Evolutionary conservation across 2,888 invertebrate genomes (phyloP), one percentile per base, ranked within the genome.

Genomic region (Schizotus pectinicornis): DNA sequence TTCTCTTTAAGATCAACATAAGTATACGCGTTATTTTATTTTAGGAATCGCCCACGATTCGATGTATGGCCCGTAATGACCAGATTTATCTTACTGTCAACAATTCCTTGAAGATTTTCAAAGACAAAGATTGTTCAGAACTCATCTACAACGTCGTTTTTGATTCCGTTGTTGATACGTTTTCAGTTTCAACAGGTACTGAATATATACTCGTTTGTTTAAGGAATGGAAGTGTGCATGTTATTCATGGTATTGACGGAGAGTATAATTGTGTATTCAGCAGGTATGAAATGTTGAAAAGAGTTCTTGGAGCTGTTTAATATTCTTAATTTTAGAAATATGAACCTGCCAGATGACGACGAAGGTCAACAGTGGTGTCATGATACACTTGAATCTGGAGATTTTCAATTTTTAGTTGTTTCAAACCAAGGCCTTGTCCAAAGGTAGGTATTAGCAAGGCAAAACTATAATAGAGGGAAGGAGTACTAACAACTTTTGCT

Each of bases 171-270:
- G 53, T 69, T 35, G 64, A 62, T 51, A 54, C 42, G 30, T 61
- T 67, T 42, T 51, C 52, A 22, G 37, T 62, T 11, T 62, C 61
- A 11, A 12, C 59, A 0, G 38, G 56, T 13, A 47, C 49, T 5
- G n/a, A 37, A 11, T 63, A 55, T 41, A 14, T 67, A 3, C 32
- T 63, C 3, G n/a, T 67, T 9, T 65, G 65, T 39, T 53, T 67
- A 22, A 57, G 51, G 30, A 55, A 59, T 43, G 69, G 67, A 6
- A 39, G 36, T 6, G 35, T 67, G 6, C 51, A 61, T 37, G 14
- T 67, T 8, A 32, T 69, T 38, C 57, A 61, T 50, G 54, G 54
- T 39, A 22, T 33, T 14, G 9, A 48, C 41, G 22, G 22, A 22
- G 35, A 47, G 6, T 39, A 35, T 9, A 47, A 31, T 31, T 59